Evolutionary conservation across 2,888 invertebrate species (phyloP), one percentile per base, ranked within the genome.

Genomic region (Nomada ruficornis): DNA sequence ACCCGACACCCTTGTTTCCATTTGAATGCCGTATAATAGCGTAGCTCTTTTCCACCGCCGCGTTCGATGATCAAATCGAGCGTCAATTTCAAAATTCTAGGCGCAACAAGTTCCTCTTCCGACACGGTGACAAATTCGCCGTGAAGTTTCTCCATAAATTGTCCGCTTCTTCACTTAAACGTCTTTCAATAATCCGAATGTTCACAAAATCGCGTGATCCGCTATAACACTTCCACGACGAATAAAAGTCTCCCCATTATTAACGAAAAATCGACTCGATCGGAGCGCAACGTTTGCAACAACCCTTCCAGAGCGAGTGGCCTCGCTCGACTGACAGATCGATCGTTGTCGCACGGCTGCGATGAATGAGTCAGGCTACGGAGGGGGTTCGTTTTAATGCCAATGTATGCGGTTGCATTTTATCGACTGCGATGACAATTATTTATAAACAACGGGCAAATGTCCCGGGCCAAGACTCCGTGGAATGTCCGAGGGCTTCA

Each of bases 271-370:
- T 11, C 29, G 62, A 11, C 15, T 1, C 42, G 57, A 60, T 42
- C 26, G 42, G 52, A 23, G 23, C 44, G 47, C 0, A 67, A 29
- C 13, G 20, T 11, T 18, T 18, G 11, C 36, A 74, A 11, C 77
- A 54, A 72, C 75, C 86, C 82, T 84, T 69, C 55, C 77, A 7
- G 62, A 23, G 26, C 74, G 80, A 83, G 50, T 55, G 65, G 44
- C 57, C 57, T 15, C 54, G 77, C 80, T 81, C 77, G 79, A 86
- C 86, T 86, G 83, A 79, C 83, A 86, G 80, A 79, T 85, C 78
- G 80, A 80, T 78, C 42, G 54, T 42, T 29, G 60, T 83, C 78
- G 62, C 64, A 64, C 77, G 71, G 72, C 63, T 60, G 63, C 20
- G 1, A 59, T 72, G 78, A 82, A 73, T 86, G 85, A 86, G 70